A percentile compares a stretch with the other conserved stretches of the same genome.
These are phyloP conservation scores for Muscicapa comitata DNA, from an alignment of 2,797 vertebrate species.

Conservation along the genomic window DNA sequence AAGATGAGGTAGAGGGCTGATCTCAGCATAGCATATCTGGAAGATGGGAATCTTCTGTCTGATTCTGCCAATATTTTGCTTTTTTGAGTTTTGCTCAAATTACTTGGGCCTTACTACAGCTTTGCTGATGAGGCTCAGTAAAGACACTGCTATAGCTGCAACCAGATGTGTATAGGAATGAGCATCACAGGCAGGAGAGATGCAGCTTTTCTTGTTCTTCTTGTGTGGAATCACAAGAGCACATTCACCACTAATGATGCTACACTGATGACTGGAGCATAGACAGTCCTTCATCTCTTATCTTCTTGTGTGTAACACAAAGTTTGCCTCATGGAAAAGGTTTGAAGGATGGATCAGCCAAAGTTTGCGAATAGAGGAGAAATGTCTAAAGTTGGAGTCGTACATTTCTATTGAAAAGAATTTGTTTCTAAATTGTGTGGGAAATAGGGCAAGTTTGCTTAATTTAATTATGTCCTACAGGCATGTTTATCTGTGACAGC, in stretches of 20 bases:
- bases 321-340: not conserved
- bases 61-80: not conserved
- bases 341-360: not conserved
- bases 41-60: not conserved
- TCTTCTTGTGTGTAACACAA: not conserved
- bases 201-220: not conserved
- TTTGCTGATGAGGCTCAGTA: not conserved
- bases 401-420: not conserved
- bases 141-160: not conserved
- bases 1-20: not conserved
- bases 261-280: not conserved
- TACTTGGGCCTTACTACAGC: not conserved
- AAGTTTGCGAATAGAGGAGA: not conserved
- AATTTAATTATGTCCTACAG: not conserved
- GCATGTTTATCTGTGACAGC: not conserved
- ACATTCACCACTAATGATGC: not conserved
- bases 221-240: not conserved
- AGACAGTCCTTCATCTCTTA: not conserved
- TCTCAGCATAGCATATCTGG: not conserved
- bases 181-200: not conserved
- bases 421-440: not conserved
- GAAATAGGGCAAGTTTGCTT: not conserved
- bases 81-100: not conserved
- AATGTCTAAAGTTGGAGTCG: not conserved
- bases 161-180: not conserved